A percentile compares a stretch with the other conserved stretches of the same genome.
Evolutionary conservation across 2,888 invertebrate genomes (phyloP).

Genomic region (Parnassius glacialis): DNA sequence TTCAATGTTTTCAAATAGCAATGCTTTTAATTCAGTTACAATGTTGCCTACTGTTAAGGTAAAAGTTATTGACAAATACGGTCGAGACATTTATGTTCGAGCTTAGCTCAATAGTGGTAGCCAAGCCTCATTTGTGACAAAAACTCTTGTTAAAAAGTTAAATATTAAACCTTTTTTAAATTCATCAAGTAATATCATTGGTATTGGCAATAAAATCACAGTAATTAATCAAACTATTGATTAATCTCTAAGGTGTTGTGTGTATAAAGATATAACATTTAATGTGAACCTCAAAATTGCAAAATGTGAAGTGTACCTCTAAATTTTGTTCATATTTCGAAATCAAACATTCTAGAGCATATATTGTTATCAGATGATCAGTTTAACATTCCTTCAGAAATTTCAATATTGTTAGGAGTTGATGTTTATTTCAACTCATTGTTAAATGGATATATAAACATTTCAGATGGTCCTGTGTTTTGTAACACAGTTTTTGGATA

Average conservation of each 20-base stretch:
- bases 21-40: background rate
- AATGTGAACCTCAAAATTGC: too few relatives aligned
- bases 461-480: too few relatives aligned
- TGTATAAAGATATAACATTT: background rate
- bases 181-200: background rate
- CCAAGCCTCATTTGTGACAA: background rate
- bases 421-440: too few relatives aligned
- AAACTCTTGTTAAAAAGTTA: background rate
- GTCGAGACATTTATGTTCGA: background rate
- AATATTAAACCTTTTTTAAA: background rate
- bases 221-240: background rate
- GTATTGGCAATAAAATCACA: background rate
- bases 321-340: too few relatives aligned
- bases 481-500: background rate
- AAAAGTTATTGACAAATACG: background rate
- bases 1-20: conserved; percentile 6
- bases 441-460: too few relatives aligned
- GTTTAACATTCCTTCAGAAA: too few relatives aligned
- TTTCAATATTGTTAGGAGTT: too few relatives aligned
- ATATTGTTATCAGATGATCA: too few relatives aligned
- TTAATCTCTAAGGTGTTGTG: background rate
- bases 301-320: too few relatives aligned
- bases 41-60: conserved; percentile 1
- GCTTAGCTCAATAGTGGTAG: background rate
- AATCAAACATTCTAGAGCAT: too few relatives aligned